Evolutionary conservation across 2,888 invertebrate species (phyloP).

Genomic region (Dorcus parallelipipedus): DNA sequence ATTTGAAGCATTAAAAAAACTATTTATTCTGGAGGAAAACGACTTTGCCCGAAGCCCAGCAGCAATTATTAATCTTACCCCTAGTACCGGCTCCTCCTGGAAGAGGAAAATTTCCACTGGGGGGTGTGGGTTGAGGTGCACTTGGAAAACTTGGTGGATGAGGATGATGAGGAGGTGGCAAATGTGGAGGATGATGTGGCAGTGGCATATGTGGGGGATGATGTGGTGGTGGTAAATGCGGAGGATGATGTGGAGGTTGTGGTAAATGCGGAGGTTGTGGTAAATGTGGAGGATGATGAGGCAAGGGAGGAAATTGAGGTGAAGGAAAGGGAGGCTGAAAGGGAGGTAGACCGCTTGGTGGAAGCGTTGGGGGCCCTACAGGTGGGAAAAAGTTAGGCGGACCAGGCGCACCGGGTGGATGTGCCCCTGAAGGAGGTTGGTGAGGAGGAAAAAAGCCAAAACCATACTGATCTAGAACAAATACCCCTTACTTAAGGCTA

Average conservation of each 20-base stretch:
- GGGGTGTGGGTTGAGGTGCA: not conserved
- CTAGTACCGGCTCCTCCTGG: too few relatives aligned
- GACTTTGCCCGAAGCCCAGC: too few relatives aligned
- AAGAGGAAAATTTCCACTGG: not conserved
- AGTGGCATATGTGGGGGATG: conserved; percentile 1
- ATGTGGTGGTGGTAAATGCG: not conserved
- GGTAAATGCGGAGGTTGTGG: not conserved
- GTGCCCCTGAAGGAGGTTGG: conserved; percentile 2
- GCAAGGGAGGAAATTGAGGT: not conserved
- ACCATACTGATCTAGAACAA: too few relatives aligned
- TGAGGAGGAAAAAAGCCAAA: not conserved
- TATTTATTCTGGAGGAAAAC: too few relatives aligned
- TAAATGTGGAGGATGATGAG: not conserved
- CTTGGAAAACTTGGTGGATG: not conserved
- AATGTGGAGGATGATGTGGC: conserved; percentile 2
- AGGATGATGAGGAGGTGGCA: not conserved
- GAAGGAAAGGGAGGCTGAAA: conserved; percentile 1
- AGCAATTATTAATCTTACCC: too few relatives aligned
- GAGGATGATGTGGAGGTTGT: not conserved
- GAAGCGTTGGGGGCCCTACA: conserved; percentile 8
- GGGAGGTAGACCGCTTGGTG: conserved; percentile 5
- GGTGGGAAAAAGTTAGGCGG: conserved; percentile 7
- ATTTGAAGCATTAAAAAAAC: too few relatives aligned
- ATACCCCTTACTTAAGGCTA: too few relatives aligned
- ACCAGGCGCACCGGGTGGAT: conserved; percentile 5